A percentile compares a stretch with the other conserved stretches of the same genome.
Evolutionary conservation across 2,797 vertebrate genomes (phyloP).

Genomic region (Pangasius sanitwongsei): DNA sequence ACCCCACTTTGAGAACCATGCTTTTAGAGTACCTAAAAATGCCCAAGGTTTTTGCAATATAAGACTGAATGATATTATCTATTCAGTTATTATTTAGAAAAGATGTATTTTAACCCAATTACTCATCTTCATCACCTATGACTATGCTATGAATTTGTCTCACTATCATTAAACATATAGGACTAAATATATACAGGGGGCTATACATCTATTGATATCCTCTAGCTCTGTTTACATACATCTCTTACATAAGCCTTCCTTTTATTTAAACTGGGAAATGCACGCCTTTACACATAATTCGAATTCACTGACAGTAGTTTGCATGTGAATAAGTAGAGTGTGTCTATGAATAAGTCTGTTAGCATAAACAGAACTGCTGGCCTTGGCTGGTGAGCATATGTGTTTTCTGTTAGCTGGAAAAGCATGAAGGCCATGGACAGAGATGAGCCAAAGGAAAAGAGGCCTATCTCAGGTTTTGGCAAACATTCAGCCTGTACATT

Average conservation of each 20-base stretch:
- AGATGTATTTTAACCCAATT: background rate
- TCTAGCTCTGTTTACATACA: background rate
- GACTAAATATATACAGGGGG: background rate
- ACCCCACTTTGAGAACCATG: too few species aligned
- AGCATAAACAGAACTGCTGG: background rate
- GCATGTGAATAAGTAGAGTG: conserved; percentile 5
- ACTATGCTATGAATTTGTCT: background rate
- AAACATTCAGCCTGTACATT: conserved; percentile 37
- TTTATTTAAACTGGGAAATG: background rate
- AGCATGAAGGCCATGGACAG: background rate
- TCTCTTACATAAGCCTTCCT: background rate
- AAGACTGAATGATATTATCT: background rate
- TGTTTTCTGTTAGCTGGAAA: conserved; percentile 3
- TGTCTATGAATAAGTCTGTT: conserved; percentile 2
- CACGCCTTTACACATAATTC: background rate
- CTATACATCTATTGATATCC: background rate
- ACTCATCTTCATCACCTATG: background rate
- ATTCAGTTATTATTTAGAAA: conserved; percentile 2
- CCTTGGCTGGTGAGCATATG: conserved; percentile 16
- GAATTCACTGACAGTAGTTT: background rate
- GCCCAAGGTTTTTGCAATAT: background rate
- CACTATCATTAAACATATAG: background rate
- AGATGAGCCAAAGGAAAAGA: conserved; percentile 21
- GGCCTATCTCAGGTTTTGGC: conserved; percentile 31
- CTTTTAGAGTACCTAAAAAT: background rate